These are phyloP conservation scores for Synchiropus splendidus DNA, from an alignment of 2,113 vertebrate species.

Conservation along the genomic window DNA sequence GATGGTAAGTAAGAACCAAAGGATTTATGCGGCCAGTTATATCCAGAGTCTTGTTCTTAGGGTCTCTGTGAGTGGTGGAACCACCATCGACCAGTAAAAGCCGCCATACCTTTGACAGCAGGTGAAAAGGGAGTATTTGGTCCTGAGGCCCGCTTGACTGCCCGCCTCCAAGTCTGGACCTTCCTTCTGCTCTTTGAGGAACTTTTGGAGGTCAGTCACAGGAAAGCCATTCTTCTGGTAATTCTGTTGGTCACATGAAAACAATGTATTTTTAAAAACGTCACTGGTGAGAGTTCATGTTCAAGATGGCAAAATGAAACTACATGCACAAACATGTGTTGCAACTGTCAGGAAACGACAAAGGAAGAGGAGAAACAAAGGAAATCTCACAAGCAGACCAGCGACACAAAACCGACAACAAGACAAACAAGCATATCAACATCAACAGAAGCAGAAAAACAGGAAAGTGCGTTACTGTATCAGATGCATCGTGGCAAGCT, in stretches of 20 bases:
- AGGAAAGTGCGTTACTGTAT: no score
- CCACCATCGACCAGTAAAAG: no score
- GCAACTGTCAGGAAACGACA: no score
- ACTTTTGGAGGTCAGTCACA: slow-evolving; percentile 81
- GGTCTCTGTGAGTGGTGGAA: no score
- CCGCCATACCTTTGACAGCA: slow-evolving; percentile 81
- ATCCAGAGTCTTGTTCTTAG: no score
- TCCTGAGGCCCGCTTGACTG: slow-evolving; percentile 12
- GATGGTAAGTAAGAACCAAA: no score
- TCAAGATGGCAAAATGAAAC: neutral
- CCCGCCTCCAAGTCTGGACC: slow-evolving; percentile 35
- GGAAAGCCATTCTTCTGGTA: slow-evolving; percentile 84
- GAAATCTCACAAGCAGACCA: neutral
- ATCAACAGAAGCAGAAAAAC: no score
- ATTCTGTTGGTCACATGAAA: slow-evolving; percentile 59
- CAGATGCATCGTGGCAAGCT: no score
- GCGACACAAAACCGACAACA: no score
- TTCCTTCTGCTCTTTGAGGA: slow-evolving; percentile 67
- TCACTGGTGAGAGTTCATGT: neutral
- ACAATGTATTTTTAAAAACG: neutral
- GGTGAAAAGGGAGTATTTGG: slow-evolving; percentile 45
- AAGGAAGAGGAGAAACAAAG: neutral
- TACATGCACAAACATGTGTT: no score
- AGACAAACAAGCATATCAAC: no score
- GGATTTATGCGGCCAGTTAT: no score